Conservation (phyloP, 2,113 vertebrate species). For the Collichthys lucidus region DNA sequence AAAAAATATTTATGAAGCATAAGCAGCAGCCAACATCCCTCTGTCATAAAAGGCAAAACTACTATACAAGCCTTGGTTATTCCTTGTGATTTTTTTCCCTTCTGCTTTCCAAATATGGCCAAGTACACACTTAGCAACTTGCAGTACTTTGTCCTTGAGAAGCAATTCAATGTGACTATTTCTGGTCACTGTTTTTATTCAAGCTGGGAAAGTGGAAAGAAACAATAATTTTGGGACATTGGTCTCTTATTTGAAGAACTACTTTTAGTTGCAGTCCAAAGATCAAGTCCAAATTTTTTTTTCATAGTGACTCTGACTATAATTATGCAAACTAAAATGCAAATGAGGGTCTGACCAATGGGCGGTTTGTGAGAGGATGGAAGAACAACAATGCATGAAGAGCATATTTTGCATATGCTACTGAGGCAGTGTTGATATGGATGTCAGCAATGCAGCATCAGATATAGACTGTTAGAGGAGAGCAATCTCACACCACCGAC, state of each 20-base stretch:
- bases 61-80: background rate
- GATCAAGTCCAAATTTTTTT: constrained; percentile 18
- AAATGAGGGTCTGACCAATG: constrained; percentile 38
- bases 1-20: constrained; percentile 1
- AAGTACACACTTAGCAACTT: constrained; percentile 20
- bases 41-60: background rate
- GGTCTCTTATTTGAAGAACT: background rate
- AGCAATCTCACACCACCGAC: background rate
- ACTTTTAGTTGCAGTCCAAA: background rate
- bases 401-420: background rate
- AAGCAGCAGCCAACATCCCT: background rate
- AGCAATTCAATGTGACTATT: constrained; percentile 32
- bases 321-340: constrained; percentile 58
- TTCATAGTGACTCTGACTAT: background rate
- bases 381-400: background rate
- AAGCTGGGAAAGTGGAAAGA: constrained; percentile 14
- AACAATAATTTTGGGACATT: background rate
- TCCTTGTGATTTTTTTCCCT: background rate
- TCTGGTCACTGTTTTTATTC: constrained; percentile 28
- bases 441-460: background rate
- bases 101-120: constrained; percentile 42
- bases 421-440: background rate
- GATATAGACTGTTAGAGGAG: background rate
- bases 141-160: constrained; percentile 25
- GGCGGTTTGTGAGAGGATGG: background rate